A percentile compares a stretch with the other conserved stretches of the same genome.
phyloP scores from a whole-genome alignment of 2,113 vertebrate genomes.

The Neomonachus schauinslandi region DNA sequence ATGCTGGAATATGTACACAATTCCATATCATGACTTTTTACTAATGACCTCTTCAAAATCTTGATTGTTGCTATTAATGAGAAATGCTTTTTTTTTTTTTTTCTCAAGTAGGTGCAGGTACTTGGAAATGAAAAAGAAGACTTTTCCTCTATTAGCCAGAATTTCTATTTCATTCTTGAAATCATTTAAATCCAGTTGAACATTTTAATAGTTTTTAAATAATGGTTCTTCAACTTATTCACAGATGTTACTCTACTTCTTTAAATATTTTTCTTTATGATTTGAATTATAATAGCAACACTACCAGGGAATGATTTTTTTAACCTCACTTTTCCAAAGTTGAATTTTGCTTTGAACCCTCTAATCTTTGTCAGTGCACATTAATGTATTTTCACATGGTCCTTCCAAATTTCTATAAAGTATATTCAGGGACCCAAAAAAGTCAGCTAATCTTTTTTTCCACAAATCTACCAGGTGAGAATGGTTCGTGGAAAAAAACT shows the following conservation, averaged over 20 bases:
- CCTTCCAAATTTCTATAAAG: not conserved
- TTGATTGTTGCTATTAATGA: not conserved
- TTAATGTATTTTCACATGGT: not conserved
- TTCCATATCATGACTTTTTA: conserved; percentile 6
- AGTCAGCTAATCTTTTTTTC: not conserved
- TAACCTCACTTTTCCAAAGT: not conserved
- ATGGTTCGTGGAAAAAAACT: not conserved
- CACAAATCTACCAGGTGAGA: not conserved
- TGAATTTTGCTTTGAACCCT: not conserved
- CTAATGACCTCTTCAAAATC: conserved; percentile 15
- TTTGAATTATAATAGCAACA: not conserved
- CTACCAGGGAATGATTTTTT: not conserved
- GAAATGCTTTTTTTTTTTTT: not conserved
- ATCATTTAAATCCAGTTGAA: not conserved
- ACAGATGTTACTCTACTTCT: not conserved
- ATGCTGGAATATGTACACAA: not conserved
- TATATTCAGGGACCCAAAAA: not conserved
- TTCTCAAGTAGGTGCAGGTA: not conserved
- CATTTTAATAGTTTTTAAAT: conserved; percentile 2
- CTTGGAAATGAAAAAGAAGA: not conserved
- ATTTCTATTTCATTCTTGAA: conserved; percentile 33
- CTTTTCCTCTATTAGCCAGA: not conserved
- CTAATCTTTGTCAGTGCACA: not conserved
- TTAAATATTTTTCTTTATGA: not conserved
- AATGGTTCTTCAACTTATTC: not conserved